phyloP scores from a whole-genome alignment of 2,113 vertebrate species.

The Bungarus multicinctus region DNA sequence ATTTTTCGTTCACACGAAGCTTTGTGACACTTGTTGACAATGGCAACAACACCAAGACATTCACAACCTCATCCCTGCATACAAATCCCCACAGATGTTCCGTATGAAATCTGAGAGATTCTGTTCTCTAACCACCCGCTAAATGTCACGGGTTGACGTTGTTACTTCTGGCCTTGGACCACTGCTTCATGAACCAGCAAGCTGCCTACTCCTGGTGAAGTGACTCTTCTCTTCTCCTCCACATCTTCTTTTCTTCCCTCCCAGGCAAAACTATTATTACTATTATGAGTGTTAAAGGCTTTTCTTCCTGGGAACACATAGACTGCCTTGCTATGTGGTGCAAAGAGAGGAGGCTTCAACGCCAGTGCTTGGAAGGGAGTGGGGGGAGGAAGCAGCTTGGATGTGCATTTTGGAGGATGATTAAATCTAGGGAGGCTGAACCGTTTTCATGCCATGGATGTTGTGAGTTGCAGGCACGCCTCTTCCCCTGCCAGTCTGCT shows the following conservation, averaged over 20 bases:
- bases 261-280: neutral
- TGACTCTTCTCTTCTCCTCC: constrained; percentile 28
- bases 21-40: neutral
- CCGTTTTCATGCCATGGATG: constrained; percentile 62
- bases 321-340: neutral
- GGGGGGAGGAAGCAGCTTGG: constrained; percentile 5
- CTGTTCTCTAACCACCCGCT: neutral
- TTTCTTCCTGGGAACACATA: constrained; percentile 11
- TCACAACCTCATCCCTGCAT: neutral
- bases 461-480: constrained; percentile 69
- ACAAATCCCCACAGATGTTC: neutral
- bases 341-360: constrained; percentile 25
- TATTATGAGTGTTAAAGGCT: constrained; percentile 24
- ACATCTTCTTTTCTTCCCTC: neutral
- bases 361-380: neutral
- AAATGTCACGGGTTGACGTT: neutral
- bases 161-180: neutral
- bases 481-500: constrained; percentile 64
- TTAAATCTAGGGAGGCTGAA: constrained; percentile 55
- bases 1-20: neutral
- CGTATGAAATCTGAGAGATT: neutral
- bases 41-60: neutral
- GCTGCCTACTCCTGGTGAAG: constrained; percentile 21
- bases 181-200: neutral
- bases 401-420: constrained; percentile 36